Evolutionary conservation across 2,797 vertebrate genomes (phyloP), one percentile per base, ranked within the genome.

Genomic region (Buphagus erythrorhynchus): DNA sequence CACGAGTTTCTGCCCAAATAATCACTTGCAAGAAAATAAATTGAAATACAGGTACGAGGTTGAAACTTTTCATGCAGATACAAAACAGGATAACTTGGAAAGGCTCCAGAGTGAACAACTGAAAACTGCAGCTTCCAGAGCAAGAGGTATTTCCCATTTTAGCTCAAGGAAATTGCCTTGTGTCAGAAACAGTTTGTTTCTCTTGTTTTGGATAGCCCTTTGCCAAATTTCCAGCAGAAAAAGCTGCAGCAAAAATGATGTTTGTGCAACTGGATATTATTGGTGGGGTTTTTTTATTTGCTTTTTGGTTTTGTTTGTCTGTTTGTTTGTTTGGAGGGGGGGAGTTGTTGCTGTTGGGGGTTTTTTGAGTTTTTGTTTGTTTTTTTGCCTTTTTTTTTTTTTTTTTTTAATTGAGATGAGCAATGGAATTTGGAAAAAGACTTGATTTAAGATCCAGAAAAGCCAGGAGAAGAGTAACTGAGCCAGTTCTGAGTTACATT

Each of bases 271-370:
- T 57, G n/a, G 26, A 22, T 33, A 40, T 15, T 36, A 33, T 1
- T 19, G 9, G 9, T 26, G 4, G 8, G 4, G 16, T 10, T 20
- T 42, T 51, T 20, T 57, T 43, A 28, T 25, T 43, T 17, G 8
- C 10, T 57, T 17, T 19, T 36, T 35, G 17, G 5, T 24, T 51
- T 52, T 31, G 35, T 26, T 38, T 9, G 5, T 16, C 26, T 20
- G 4, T 10, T 40, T 13, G 6, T 42, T 68, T 38, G 15, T 31
- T 13, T 40, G 46, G 6, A n/a, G n/a, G n/a, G 40, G 26, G 15
- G 25, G 18, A 4, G 1, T 28, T 21, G 12, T 25, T 29, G 12
- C 20, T 26, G 10, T 20, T 54, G 19, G 2, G 5, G 2, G 13
- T 75, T 33, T 65, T n/a, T 52, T 52, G 11, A 42, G 15, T 1